phyloP scores from a whole-genome alignment of 2,797 vertebrate species.

The Naso thynnoides region DNA sequence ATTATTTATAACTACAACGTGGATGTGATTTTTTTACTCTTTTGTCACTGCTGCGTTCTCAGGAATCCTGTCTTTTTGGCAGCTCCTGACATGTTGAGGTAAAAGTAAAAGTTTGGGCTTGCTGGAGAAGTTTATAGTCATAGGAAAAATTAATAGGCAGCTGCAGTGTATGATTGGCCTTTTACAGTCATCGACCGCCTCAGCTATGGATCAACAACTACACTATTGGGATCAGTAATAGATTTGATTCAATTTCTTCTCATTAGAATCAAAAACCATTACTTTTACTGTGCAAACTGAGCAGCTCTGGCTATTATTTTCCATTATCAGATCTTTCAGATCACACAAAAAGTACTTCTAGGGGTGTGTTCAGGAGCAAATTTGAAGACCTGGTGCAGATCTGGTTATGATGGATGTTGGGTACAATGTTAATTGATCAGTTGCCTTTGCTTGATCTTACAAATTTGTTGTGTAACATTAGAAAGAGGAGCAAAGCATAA shows the following conservation, averaged over 20 bases:
- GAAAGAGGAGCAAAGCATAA: constrained; percentile 13
- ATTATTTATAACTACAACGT: constrained; percentile 86
- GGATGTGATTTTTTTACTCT: constrained; percentile 78
- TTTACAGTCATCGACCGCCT: constrained; percentile 53
- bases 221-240: constrained; percentile 65
- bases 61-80: constrained; percentile 79
- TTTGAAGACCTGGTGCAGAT: neutral
- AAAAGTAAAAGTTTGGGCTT: constrained; percentile 62
- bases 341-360: constrained; percentile 25
- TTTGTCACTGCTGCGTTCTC: constrained; percentile 76
- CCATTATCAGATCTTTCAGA: constrained; percentile 14
- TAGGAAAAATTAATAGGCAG: constrained; percentile 67
- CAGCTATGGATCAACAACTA: constrained; percentile 58
- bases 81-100: constrained; percentile 59
- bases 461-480: constrained; percentile 4
- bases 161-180: constrained; percentile 52
- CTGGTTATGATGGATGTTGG: neutral
- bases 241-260: constrained; percentile 62
- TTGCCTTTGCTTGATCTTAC: constrained; percentile 16
- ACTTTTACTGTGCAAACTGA: constrained; percentile 49
- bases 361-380: constrained; percentile 21
- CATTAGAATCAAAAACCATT: constrained; percentile 59
- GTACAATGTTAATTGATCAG: constrained; percentile 4
- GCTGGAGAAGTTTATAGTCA: constrained; percentile 65
- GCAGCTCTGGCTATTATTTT: constrained; percentile 41